Base-by-base conservation (phyloP, 2,113 vertebrate genomes). In the Scomber scombrus region DNA sequence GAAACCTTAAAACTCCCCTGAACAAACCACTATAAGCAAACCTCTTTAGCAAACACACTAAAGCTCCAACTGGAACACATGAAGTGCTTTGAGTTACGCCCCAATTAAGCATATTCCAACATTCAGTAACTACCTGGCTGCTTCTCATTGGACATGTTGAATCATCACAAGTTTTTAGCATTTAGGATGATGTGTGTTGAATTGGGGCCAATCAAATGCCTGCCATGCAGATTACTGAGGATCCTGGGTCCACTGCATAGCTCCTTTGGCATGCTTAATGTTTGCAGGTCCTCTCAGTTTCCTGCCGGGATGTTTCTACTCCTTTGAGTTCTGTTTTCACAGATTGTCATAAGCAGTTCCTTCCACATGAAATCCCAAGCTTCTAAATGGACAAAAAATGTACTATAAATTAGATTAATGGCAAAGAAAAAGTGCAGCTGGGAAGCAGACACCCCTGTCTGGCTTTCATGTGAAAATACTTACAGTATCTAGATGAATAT, bases 41-140 rank as follows among this genome's bases (percentile, higher is more conserved):
- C 16, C 40, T 76, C 56, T 65, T 54, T 3, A 11, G 40, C 26
- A 67, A 84, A 78, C 21, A 58, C 43, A 23, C 11, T 3, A 63
- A 52, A 31, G 52, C 23, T 78, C 61, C 26, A 77, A 67, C 80
- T 87, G 77, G 50, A 87, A 60, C n/a, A 19, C 6, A 40, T 78
- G 8, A 83, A 43, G 7, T 29, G 21, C 11, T 88, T 63, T 11
- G 9, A 11, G 66, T 82, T 61, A 75, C 87, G 79, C 18, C 62
- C 40, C 66, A 82, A 47, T 74, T 65, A 54, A 71, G 74, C 19
- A 18, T 13, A 26, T 57, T 68, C 56, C 64, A 64, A 23, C n/a
- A 1, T 52, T 72, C 31, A 71, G 31, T 11, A 57, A 61, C 58
- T 66, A 5, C 15, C 3, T 13, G 21, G 55, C 62, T 57, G 49